Evolutionary conservation across 2,888 invertebrate genomes (phyloP), one percentile per base, ranked within the genome.

Genomic region (Ptilodon capucinus): DNA sequence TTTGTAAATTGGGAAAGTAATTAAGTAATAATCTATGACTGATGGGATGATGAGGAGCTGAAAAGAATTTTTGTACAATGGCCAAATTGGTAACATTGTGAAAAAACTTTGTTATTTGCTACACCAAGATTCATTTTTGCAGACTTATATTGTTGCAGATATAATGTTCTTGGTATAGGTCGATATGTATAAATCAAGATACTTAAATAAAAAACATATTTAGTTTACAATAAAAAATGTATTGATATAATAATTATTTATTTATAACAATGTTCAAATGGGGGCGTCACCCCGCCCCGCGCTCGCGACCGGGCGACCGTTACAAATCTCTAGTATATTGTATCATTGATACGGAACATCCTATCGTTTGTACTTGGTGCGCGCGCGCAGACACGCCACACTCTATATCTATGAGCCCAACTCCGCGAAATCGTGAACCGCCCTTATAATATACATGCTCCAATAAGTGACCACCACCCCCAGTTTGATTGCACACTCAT

Each of bases 231-330:
- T 87, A 88, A 85, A 90, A 89, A 86, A 86, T 86, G 81, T 90
- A 90, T 88, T 90, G 86, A 89, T 89, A 88, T 88, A 86, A 85
- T 87, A 75, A 78, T 82, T 76, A 82, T 83, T 81, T 84, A 81
- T 84, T 82, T 81, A 82, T 86, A 90, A 90, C 89, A 89, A 87
- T n/a, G n/a, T 82, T 76, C 71, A 79, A 81, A 74, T 61, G 66
- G 61, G 67, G 74, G 66, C 67, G 57, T 44, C 68, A 44, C 64
- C 65, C 70, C 51, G 46, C 59, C 53, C 54, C 67, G 56, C 63
- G 62, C 68, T 57, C 51, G 54, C 62, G 67, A 59, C 66, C 66
- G 63, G 50, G 54, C 62, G 67, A 59, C 66, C 66, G 63, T 59
- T 73, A 72, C 67, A 66, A 57, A 60, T 60, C 64, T 67, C 54